Percentiles rank a stretch among this genome's conserved stretches.
phyloP scores from a whole-genome alignment of 2,797 vertebrate species.

The Pseudopleuronectes americanus region DNA sequence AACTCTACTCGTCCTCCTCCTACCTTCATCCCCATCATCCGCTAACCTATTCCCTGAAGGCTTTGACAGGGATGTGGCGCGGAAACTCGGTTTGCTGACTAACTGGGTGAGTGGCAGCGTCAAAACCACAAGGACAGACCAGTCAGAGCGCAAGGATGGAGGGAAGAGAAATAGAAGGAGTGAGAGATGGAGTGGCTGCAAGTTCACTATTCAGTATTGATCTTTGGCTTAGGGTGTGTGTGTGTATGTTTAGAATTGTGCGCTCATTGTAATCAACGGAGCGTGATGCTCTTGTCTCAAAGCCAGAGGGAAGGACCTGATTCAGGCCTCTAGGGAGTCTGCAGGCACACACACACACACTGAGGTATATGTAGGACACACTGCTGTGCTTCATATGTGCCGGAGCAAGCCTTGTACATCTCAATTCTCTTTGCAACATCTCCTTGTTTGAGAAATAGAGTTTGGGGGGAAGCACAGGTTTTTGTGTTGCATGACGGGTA shows the following conservation, averaged over 20 bases:
- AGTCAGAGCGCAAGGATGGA: slow-evolving; percentile 49
- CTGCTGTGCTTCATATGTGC: slow-evolving; percentile 6
- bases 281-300: slow-evolving; percentile 37
- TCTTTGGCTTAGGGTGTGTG: slow-evolving; percentile 1
- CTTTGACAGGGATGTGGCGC: slow-evolving; percentile 36
- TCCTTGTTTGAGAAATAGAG: not conserved
- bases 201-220: slow-evolving; percentile 49
- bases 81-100: slow-evolving; percentile 22
- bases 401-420: not conserved
- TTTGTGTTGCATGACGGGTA: slow-evolving; percentile 27
- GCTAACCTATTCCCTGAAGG: slow-evolving; percentile 39
- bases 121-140: slow-evolving; percentile 41
- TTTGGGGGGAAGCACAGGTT: not conserved
- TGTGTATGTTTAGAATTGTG: not conserved
- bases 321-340: slow-evolving; percentile 55
- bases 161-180: slow-evolving; percentile 3
- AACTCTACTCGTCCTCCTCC: slow-evolving; percentile 15
- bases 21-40: slow-evolving; percentile 13
- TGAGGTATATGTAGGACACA: too few relatives aligned
- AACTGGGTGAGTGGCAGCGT: slow-evolving; percentile 46
- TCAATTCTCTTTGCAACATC: too few relatives aligned
- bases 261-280: slow-evolving; percentile 40
- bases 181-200: slow-evolving; percentile 25
- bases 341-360: slow-evolving; percentile 12
- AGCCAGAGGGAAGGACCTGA: slow-evolving; percentile 52